A percentile compares a stretch with the other conserved stretches of the same genome.
Evolutionary conservation across 2,113 vertebrate species (phyloP).

Genomic region (Halichoerus grypus): DNA sequence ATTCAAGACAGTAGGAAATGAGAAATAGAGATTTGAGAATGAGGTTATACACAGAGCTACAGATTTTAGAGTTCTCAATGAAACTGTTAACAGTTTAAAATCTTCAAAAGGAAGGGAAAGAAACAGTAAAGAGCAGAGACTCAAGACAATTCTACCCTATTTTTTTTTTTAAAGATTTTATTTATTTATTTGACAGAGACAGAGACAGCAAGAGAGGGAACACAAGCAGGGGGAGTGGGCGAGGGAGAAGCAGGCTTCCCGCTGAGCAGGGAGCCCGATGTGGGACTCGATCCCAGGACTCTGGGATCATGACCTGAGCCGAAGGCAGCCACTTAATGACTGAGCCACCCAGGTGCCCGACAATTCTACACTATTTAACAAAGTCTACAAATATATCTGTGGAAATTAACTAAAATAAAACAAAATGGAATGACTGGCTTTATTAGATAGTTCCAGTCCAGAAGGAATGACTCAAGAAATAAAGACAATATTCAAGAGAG

Average conservation of each 20-base stretch:
- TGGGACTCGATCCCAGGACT: too few relatives aligned
- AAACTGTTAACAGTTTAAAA: neutral
- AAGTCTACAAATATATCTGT: neutral
- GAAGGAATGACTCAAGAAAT: neutral
- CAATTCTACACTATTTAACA: neutral
- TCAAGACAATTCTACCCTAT: neutral
- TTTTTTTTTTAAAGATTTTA: too few relatives aligned
- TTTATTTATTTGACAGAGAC: too few relatives aligned
- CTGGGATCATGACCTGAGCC: too few relatives aligned
- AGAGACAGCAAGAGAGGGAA: too few relatives aligned
- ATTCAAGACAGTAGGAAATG: neutral
- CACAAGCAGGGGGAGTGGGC: too few relatives aligned
- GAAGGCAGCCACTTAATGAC: too few relatives aligned
- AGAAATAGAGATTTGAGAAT: neutral
- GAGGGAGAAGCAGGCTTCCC: too few relatives aligned
- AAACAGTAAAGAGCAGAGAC: neutral
- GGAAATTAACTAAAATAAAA: constrained; percentile 10
- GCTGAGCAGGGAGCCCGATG: too few relatives aligned
- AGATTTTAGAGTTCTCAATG: neutral
- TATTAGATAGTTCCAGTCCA: neutral
- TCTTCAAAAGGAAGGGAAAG: neutral
- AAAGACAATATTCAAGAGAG: neutral
- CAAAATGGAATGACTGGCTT: neutral
- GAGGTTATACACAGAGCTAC: neutral
- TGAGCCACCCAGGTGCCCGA: too few relatives aligned